Conservation (phyloP, 2,113 vertebrate species). For the Dipodomys ordii region DNA sequence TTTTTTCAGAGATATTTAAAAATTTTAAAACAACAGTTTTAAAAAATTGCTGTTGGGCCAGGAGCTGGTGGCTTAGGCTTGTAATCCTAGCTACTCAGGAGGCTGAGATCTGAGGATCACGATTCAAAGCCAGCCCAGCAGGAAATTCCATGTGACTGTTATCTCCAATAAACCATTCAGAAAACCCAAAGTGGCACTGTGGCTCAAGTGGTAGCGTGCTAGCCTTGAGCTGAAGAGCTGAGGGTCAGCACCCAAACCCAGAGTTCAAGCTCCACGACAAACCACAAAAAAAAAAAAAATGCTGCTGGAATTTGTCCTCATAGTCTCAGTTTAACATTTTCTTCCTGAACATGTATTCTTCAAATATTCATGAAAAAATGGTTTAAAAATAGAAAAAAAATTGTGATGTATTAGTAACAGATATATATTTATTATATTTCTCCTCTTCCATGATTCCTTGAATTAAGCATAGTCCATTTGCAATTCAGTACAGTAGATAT, state of each 20-base stretch:
- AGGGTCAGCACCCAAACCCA: no score
- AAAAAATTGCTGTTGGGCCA: background rate
- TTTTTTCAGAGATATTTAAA: background rate
- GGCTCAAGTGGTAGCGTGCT: no score
- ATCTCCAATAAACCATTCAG: no score
- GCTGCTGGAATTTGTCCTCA: background rate
- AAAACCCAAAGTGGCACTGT: no score
- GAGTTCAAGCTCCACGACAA: no score
- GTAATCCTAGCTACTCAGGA: no score
- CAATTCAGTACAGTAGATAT: background rate
- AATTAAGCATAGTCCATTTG: background rate
- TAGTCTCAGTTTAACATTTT: background rate
- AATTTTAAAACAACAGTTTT: background rate
- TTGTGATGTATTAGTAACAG: background rate
- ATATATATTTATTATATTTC: background rate
- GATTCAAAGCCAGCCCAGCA: no score
- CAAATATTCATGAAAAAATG: background rate
- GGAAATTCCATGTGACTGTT: no score
- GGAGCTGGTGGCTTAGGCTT: no score
- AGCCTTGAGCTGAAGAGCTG: no score
- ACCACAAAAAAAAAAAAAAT: background rate
- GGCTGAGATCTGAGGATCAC: no score
- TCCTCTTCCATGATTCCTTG: background rate
- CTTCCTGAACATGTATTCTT: background rate
- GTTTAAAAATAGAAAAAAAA: background rate